These are phyloP conservation scores for Drosophila arawakana DNA, from an alignment of 1,140 invertebrate genomes.

Conservation along the genomic window DNA sequence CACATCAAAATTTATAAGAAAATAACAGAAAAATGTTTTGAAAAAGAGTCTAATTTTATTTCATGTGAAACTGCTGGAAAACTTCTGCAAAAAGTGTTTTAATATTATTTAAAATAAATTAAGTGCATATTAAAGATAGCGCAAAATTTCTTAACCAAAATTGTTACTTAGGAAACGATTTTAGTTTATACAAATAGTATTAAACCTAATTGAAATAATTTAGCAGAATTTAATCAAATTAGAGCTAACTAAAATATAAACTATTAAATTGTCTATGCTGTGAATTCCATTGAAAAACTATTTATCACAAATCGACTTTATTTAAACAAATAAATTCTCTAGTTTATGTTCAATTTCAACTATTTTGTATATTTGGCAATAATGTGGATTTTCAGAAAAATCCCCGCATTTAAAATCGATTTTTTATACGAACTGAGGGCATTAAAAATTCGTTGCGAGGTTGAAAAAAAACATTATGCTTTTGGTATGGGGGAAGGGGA, in stretches of 20 bases:
- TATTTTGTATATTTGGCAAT: background rate
- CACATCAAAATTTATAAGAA: too few species aligned
- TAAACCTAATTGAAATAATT: background rate
- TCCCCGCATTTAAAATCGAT: background rate
- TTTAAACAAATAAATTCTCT: background rate
- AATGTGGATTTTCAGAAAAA: background rate
- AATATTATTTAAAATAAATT: too few species aligned
- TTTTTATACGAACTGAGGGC: background rate
- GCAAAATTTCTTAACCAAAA: too few species aligned
- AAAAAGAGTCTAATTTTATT: too few species aligned
- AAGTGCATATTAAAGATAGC: too few species aligned
- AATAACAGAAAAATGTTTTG: too few species aligned
- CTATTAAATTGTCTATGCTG: too few species aligned
- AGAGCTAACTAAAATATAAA: background rate
- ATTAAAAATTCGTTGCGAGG: constrained; percentile 35
- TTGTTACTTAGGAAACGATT: too few species aligned
- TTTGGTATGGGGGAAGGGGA: constrained; percentile 27
- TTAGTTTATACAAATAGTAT: background rate
- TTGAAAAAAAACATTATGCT: background rate
- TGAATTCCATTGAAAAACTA: constrained; percentile 8
- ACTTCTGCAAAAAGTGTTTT: too few species aligned
- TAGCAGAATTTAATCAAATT: background rate
- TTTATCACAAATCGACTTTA: background rate
- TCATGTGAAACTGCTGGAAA: too few species aligned
- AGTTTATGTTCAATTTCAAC: background rate